phyloP scores from a whole-genome alignment of 2,888 invertebrate genomes.

The Adelognathus sp. region DNA sequence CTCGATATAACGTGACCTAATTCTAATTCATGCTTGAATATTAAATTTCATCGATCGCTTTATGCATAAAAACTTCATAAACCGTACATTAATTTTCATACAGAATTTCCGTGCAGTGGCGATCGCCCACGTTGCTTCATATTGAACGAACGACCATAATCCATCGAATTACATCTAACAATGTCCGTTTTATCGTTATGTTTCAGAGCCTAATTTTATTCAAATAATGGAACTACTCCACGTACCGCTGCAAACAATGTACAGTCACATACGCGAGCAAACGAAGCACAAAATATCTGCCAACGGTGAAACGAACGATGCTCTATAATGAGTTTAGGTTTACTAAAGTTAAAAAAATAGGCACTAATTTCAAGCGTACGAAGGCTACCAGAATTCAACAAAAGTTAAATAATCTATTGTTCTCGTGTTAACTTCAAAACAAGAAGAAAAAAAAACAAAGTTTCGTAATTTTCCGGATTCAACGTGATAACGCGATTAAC shows the following conservation, averaged over 20 bases:
- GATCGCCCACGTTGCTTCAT: neutral
- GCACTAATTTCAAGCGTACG: constrained; percentile 71
- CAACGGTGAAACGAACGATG: constrained; percentile 77
- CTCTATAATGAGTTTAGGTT: constrained; percentile 73
- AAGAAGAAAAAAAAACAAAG: neutral
- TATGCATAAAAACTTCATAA: too few species aligned
- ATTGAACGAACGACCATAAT: neutral
- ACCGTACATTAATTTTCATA: too few species aligned
- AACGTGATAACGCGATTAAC: constrained; percentile 31
- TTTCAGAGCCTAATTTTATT: constrained; percentile 92
- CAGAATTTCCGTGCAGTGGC: too few species aligned
- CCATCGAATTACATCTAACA: constrained; percentile 15
- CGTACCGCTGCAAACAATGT: constrained; percentile 93
- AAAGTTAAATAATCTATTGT: constrained; percentile 58
- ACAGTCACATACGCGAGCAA: constrained; percentile 83
- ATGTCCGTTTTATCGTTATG: constrained; percentile 41
- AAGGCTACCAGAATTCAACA: constrained; percentile 68
- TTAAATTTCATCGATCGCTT: too few species aligned
- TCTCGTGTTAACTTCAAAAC: constrained; percentile 39
- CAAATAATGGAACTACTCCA: constrained; percentile 93
- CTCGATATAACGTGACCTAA: too few species aligned
- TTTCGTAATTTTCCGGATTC: constrained; percentile 43
- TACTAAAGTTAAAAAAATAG: constrained; percentile 68
- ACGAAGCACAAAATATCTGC: constrained; percentile 80
- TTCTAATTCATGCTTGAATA: too few species aligned